Conservation (phyloP, 2,113 vertebrate genomes). For the Laticauda laticaudata region DNA sequence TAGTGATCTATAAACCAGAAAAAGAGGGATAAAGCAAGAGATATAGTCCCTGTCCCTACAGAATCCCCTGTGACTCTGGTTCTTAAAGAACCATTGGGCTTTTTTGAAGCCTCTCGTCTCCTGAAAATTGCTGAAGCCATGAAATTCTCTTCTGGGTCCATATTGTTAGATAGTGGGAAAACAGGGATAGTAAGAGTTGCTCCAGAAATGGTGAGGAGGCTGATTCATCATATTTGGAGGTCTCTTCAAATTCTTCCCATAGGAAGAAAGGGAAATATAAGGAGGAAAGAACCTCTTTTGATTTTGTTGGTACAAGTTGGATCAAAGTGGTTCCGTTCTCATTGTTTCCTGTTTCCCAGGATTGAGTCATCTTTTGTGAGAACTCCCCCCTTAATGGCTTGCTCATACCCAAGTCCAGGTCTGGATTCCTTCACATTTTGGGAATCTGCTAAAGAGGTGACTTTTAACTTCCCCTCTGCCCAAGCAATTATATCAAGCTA, state of each 20-base stretch:
- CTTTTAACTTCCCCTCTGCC: background rate
- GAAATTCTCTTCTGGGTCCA: background rate
- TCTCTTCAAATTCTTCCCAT: background rate
- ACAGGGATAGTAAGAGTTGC: background rate
- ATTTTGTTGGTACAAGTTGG: background rate
- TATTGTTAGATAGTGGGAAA: background rate
- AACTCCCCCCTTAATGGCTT: background rate
- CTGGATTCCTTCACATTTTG: background rate
- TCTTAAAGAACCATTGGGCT: background rate
- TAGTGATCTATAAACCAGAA: background rate
- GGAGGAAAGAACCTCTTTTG: background rate
- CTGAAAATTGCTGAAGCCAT: background rate
- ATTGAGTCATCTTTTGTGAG: background rate
- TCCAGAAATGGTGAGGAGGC: background rate
- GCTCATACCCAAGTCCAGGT: background rate
- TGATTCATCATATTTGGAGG: background rate
- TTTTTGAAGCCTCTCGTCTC: background rate
- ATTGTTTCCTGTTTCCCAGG: background rate
- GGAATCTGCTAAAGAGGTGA: background rate
- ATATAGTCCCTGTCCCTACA: background rate
- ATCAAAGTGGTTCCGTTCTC: accelerated
- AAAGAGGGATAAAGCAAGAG: background rate
- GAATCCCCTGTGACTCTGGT: background rate
- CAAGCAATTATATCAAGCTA: background rate
- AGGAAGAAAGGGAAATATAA: background rate